Base-by-base conservation (phyloP, 2,113 vertebrate species). In the Psilopsiagon aurifrons region DNA sequence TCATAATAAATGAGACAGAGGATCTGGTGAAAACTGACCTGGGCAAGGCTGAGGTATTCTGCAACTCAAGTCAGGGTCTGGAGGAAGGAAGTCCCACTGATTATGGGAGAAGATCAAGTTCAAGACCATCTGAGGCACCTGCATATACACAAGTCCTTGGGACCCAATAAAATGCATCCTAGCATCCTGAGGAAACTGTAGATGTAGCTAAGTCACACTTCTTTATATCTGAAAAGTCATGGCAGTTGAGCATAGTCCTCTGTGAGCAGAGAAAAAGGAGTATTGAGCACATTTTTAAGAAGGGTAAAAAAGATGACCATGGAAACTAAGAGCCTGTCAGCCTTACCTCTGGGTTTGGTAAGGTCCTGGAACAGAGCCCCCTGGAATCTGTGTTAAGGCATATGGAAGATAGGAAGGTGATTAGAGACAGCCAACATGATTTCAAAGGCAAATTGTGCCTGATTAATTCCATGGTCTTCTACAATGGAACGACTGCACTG, bases 401-500 rank as follows among this genome's bases (percentile, higher is more conserved):
- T 19, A 23, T 11, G 18, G 31, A 79, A 85, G 70, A 78, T 31
- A 64, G 5, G 6, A 69, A 60, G n/a, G 16, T 59, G 37, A 23
- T 41, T 74, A 41, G 28, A 74, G 29, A 35, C 10, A 74, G 11
- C 4, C 24, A 80, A 5, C 5, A 4, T 31, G 12, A 39, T 8
- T 82, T 82, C 14, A 63, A 77, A 13, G 7, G 47, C 17, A 82
- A n/a, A 59, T 73, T 2, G 2, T 74, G 35, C 15, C 24, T 71
- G 25, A 22, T 29, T 63, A 75, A 44, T 49, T 54, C 37, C 27
- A 51, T 68, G 57, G 13, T 4, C 4, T 33, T 66, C 60, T 49
- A 16, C 0, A 8, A 7, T 24, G 14, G 7, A 27, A 2, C 24
- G 4, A 43, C n/a, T 83, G 3, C 24, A 54, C 19, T 60, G 11